These are phyloP conservation scores for Ypsolopha sequella DNA, from an alignment of 2,888 invertebrate species.

Conservation along the genomic window DNA sequence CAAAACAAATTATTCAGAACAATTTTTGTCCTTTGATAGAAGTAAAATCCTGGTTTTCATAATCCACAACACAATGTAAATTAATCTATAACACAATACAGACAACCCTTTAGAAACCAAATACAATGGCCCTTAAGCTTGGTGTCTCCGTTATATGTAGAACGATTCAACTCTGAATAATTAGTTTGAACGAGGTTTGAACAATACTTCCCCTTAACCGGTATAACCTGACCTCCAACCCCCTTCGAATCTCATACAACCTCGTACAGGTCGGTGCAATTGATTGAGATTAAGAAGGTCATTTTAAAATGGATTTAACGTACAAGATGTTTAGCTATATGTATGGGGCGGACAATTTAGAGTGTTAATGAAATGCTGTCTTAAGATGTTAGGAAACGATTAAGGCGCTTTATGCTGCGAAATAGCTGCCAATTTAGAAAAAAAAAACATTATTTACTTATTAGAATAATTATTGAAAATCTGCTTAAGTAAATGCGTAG, in stretches of 20 bases:
- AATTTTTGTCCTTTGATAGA: too few species aligned
- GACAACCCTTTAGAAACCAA: conserved; percentile 26
- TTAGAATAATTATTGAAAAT: too few species aligned
- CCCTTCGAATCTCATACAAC: not conserved
- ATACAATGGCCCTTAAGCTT: conserved; percentile 48
- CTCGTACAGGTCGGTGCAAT: not conserved
- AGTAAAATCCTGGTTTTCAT: too few species aligned
- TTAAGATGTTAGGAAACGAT: too few species aligned
- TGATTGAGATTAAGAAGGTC: too few species aligned
- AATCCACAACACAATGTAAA: conserved; percentile 46
- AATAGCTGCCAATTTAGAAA: too few species aligned
- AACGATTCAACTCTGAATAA: conserved; percentile 49
- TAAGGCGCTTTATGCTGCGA: too few species aligned
- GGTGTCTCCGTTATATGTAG: conserved; percentile 29
- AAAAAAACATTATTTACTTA: too few species aligned
- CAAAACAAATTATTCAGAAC: too few species aligned
- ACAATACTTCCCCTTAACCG: conserved; percentile 20
- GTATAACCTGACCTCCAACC: conserved; percentile 1
- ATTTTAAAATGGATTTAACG: not conserved
- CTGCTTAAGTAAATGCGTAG: too few species aligned
- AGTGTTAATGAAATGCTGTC: conserved; percentile 27
- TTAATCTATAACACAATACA: conserved; percentile 8
- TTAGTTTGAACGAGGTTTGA: conserved; percentile 38
- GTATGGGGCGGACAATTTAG: conserved; percentile 34
- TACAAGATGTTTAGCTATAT: not conserved